Conservation (phyloP, 2,888 invertebrate species). For the Malthinus seriepunctatus region DNA sequence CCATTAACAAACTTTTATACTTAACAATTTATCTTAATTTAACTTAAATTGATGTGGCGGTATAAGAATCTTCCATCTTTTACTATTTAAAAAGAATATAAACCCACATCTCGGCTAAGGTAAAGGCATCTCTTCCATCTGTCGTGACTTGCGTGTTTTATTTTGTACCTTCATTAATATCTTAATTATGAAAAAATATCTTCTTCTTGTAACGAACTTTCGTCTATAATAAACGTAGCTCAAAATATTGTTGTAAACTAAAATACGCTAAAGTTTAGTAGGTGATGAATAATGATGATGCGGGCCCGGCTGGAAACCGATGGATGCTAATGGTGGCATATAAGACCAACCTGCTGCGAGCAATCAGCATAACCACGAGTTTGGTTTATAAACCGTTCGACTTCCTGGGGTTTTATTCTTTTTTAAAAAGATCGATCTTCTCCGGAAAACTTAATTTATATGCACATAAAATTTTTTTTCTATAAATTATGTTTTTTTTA, state of each 20-base stretch:
- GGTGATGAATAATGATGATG: slow-evolving; percentile 25
- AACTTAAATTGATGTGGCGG: slow-evolving; percentile 10
- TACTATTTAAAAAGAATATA: not conserved
- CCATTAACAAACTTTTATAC: slow-evolving; percentile 8
- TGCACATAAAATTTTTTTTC: slow-evolving; percentile 1
- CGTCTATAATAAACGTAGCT: not conserved
- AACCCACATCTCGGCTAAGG: not conserved
- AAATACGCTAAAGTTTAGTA: slow-evolving; percentile 1
- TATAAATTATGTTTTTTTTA: not conserved
- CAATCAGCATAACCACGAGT: slow-evolving; percentile 26
- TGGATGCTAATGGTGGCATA: slow-evolving; percentile 30
- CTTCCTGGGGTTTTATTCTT: slow-evolving; percentile 16
- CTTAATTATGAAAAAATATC: slow-evolving; percentile 9
- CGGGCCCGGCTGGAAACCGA: slow-evolving; percentile 25
- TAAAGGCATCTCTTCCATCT: slow-evolving; percentile 1
- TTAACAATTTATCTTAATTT: slow-evolving; percentile 13
- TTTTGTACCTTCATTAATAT: slow-evolving; percentile 12
- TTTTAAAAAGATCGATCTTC: slow-evolving; percentile 7
- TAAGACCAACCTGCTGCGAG: slow-evolving; percentile 28
- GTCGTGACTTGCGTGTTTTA: slow-evolving; percentile 16
- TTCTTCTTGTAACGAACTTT: not conserved
- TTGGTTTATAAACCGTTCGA: slow-evolving; percentile 20
- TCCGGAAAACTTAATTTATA: slow-evolving; percentile 9
- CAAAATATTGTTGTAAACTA: slow-evolving; percentile 1
- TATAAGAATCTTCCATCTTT: not conserved